Conservation (phyloP, 2,888 invertebrate species). For the Drosophila multiciliata region DNA sequence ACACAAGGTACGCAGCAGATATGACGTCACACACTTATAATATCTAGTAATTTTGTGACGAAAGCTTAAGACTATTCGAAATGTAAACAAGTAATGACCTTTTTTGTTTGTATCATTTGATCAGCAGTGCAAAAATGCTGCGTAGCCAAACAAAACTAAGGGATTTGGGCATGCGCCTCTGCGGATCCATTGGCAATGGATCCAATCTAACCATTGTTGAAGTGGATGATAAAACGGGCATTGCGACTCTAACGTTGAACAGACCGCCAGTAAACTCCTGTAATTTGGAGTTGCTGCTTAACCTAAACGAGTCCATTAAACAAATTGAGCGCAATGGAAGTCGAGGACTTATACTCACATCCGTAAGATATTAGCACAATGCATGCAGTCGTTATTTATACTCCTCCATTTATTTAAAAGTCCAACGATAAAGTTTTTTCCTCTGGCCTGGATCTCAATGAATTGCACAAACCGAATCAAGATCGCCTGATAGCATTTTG, state of each 20-base stretch:
- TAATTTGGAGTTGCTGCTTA: constrained; percentile 90
- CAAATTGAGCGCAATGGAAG: constrained; percentile 87
- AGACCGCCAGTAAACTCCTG: constrained; percentile 93
- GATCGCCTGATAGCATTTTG: constrained; percentile 90
- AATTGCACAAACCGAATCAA: constrained; percentile 92
- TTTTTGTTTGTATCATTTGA: constrained; percentile 31
- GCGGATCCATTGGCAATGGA: constrained; percentile 18
- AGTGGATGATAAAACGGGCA: constrained; percentile 88
- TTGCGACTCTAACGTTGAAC: constrained; percentile 91
- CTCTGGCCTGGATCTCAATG: constrained; percentile 93
- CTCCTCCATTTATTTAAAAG: constrained; percentile 27
- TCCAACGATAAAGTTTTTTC: constrained; percentile 87
- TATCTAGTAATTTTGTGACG: constrained; percentile 30
- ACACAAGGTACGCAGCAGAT: constrained; percentile 25
- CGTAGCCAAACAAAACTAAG: constrained; percentile 32
- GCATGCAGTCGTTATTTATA: background rate
- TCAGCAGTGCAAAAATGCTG: constrained; percentile 51
- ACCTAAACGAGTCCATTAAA: constrained; percentile 88
- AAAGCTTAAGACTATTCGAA: background rate
- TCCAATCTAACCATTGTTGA: constrained; percentile 86
- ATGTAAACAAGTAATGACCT: constrained; percentile 24
- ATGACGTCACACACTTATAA: constrained; percentile 35
- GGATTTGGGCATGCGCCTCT: constrained; percentile 1
- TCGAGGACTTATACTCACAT: constrained; percentile 92
- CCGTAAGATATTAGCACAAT: constrained; percentile 85